A percentile compares a stretch with the other conserved stretches of the same genome.
These are phyloP conservation scores for Neelides sp. DNA, from an alignment of 1,140 invertebrate species.

Conservation along the genomic window DNA sequence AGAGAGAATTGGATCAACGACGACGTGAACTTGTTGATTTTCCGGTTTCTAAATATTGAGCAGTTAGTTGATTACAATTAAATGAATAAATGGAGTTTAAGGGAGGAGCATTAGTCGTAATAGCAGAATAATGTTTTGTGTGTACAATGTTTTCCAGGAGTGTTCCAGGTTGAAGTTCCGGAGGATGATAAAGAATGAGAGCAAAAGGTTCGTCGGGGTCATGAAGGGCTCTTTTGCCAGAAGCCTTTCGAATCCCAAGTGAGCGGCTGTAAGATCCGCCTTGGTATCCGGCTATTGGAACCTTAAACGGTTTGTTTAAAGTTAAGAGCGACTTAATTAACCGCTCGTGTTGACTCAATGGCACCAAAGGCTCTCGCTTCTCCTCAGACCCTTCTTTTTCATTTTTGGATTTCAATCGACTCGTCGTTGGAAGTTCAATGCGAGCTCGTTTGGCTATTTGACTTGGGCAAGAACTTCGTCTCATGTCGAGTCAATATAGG, in stretches of 20 bases:
- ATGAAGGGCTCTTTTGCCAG: conserved; percentile 61
- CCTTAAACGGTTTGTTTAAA: conserved; percentile 70
- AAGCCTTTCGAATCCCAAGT: conserved; percentile 57
- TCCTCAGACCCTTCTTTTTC: no score
- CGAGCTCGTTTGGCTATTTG: no score
- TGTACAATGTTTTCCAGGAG: conserved; percentile 42
- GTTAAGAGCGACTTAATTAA: conserved; percentile 65
- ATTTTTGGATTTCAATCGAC: no score
- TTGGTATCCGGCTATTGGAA: conserved; percentile 82
- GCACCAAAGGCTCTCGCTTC: conserved; percentile 7
- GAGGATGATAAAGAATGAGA: conserved; percentile 76
- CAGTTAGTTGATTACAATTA: background rate
- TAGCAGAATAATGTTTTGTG: background rate
- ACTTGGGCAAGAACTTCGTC: no score
- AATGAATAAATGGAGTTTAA: background rate
- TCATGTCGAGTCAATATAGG: no score
- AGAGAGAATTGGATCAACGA: conserved; percentile 82
- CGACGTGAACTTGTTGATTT: conserved; percentile 69
- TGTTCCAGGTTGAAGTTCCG: conserved; percentile 62
- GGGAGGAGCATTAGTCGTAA: background rate
- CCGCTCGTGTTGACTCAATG: conserved; percentile 47
- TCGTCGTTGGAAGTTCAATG: no score
- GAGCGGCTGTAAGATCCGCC: conserved; percentile 51
- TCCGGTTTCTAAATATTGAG: conserved; percentile 30
- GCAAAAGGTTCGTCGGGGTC: conserved; percentile 87